Conservation (phyloP, 23 tunicate species). For the Trididemnum nubilum region DNA sequence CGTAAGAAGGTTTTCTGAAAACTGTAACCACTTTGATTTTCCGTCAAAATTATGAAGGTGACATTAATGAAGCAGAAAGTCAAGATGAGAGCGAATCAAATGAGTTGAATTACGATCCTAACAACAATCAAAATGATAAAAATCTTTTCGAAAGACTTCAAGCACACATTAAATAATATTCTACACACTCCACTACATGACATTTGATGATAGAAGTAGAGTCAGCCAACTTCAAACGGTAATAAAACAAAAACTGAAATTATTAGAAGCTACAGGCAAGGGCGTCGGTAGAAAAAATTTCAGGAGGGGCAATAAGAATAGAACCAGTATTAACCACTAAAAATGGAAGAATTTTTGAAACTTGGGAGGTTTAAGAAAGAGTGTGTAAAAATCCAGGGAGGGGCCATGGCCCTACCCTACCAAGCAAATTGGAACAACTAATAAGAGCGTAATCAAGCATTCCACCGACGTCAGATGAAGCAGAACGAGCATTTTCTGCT, state of each 20-base stretch:
- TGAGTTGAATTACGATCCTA: slow-evolving; percentile 1
- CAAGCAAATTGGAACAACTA: slow-evolving; percentile 24
- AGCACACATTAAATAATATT: not conserved
- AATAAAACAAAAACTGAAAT: too few relatives aligned
- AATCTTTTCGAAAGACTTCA: not conserved
- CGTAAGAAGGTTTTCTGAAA: slow-evolving; percentile 5
- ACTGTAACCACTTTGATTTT: slow-evolving; percentile 5
- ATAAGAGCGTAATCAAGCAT: slow-evolving; percentile 3
- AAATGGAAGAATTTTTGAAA: too few relatives aligned
- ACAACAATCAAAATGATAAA: not conserved
- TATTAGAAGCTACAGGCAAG: slow-evolving; percentile 16
- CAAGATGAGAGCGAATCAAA: not conserved
- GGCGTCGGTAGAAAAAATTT: too few relatives aligned
- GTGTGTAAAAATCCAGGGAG: too few relatives aligned
- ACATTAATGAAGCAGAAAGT: too few relatives aligned
- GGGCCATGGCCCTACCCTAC: too few relatives aligned
- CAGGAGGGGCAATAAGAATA: too few relatives aligned
- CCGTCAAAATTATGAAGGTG: not conserved
- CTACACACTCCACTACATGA: not conserved
- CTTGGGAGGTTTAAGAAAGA: too few relatives aligned
- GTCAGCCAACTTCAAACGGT: slow-evolving; percentile 6
- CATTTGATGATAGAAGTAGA: not conserved
- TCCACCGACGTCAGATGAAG: slow-evolving; percentile 25
- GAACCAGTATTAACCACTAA: too few relatives aligned
- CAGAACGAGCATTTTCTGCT: slow-evolving; percentile 25